These are phyloP conservation scores for Lycia hirtaria DNA, from an alignment of 2,888 invertebrate genomes.

Conservation along the genomic window DNA sequence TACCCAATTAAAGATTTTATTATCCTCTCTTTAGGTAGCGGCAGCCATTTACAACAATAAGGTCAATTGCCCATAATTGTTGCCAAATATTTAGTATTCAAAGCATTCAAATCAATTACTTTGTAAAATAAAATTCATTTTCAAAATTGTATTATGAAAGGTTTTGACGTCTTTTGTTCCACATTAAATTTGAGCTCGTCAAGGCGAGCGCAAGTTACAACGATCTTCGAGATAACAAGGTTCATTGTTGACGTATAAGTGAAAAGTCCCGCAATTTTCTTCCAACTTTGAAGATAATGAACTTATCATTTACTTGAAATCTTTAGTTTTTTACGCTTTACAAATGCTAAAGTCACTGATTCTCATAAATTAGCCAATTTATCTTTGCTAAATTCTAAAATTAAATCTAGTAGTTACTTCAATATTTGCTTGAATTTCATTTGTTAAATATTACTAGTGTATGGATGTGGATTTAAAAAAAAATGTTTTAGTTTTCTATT, in stretches of 20 bases:
- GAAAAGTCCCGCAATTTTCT: background rate
- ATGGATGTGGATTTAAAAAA: too few relatives aligned
- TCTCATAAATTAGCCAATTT: too few relatives aligned
- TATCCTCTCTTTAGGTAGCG: conserved; percentile 18
- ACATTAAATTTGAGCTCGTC: background rate
- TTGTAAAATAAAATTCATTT: background rate
- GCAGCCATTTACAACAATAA: conserved; percentile 27
- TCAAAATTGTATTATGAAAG: background rate
- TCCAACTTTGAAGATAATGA: background rate
- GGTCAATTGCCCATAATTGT: conserved; percentile 17
- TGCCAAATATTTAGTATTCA: conserved; percentile 26
- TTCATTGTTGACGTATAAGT: background rate
- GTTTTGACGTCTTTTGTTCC: background rate
- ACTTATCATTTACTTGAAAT: background rate
- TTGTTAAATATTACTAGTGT: too few relatives aligned
- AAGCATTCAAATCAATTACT: conserved; percentile 1
- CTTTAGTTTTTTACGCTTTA: background rate
- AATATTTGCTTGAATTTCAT: too few relatives aligned
- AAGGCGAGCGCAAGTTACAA: background rate
- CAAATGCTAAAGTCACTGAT: too few relatives aligned
- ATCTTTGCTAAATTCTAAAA: too few relatives aligned
- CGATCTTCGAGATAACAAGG: background rate
- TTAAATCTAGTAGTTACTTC: too few relatives aligned
- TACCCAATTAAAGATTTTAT: conserved; percentile 29
- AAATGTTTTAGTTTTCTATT: too few relatives aligned